Evolutionary conservation across 2,888 invertebrate species (phyloP).

Genomic region (Dryobota labecula): DNA sequence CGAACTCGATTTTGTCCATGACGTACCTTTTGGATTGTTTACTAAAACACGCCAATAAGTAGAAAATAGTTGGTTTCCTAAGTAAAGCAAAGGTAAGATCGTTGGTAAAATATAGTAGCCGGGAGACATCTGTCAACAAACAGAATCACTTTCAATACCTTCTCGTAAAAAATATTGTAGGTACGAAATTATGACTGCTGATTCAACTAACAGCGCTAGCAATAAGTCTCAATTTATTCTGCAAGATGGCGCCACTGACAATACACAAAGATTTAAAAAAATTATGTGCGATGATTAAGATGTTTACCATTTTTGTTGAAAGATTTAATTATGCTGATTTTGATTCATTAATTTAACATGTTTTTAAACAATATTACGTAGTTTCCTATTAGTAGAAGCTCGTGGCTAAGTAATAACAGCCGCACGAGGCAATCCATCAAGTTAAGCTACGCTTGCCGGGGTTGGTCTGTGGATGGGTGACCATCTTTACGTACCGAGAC

Average conservation of each 20-base stretch:
- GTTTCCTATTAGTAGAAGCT: neutral
- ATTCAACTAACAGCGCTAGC: neutral
- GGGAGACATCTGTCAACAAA: slow-evolving; percentile 5
- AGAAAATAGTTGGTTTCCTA: neutral
- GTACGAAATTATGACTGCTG: neutral
- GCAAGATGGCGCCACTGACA: slow-evolving; percentile 31
- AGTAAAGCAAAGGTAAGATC: neutral
- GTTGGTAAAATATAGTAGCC: neutral
- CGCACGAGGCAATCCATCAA: too few relatives aligned
- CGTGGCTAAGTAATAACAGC: too few relatives aligned
- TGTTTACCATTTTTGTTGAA: neutral
- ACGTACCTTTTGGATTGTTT: too few relatives aligned
- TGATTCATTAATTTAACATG: neutral
- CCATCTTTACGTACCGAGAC: too few relatives aligned
- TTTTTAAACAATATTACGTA: neutral
- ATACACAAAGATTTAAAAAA: neutral
- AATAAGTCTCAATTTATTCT: slow-evolving; percentile 5
- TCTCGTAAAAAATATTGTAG: neutral
- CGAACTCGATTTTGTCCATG: too few relatives aligned
- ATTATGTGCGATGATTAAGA: neutral
- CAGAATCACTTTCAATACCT: neutral
- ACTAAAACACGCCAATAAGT: neutral
- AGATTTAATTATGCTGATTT: neutral
- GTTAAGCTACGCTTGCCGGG: too few relatives aligned
- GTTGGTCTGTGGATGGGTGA: too few relatives aligned